phyloP scores from a whole-genome alignment of 2,113 vertebrate genomes.

The Excalfactoria chinensis region DNA sequence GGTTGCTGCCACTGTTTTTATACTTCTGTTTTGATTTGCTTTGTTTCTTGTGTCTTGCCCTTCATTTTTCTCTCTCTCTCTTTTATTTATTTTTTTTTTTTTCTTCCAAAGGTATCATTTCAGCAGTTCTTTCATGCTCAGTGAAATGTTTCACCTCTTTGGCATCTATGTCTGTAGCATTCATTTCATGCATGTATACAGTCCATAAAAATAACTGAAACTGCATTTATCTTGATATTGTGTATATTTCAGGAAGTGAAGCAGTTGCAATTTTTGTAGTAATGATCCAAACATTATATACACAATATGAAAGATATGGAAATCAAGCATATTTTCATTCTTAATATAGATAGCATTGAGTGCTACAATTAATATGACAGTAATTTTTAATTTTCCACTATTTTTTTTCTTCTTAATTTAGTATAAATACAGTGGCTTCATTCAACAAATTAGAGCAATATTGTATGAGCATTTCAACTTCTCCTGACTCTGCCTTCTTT shows the following conservation, averaged over 20 bases:
- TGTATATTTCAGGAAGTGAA: neutral
- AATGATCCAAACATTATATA: rapidly evolving
- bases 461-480: neutral
- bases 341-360: neutral
- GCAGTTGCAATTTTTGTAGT: neutral
- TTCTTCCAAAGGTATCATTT: neutral
- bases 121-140: neutral
- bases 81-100: neutral
- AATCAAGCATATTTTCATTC: neutral
- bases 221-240: neutral
- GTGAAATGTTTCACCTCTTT: neutral
- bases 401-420: neutral
- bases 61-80: neutral
- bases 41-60: neutral
- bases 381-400: neutral
- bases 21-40: neutral
- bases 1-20: neutral
- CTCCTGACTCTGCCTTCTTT: neutral
- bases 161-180: neutral
- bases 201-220: neutral
- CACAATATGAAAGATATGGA: neutral
- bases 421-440: neutral
- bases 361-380: neutral
- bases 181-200: neutral
- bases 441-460: neutral